Base-by-base conservation (phyloP, 2,888 invertebrate genomes). In the Callyntrura guangdongensis region DNA sequence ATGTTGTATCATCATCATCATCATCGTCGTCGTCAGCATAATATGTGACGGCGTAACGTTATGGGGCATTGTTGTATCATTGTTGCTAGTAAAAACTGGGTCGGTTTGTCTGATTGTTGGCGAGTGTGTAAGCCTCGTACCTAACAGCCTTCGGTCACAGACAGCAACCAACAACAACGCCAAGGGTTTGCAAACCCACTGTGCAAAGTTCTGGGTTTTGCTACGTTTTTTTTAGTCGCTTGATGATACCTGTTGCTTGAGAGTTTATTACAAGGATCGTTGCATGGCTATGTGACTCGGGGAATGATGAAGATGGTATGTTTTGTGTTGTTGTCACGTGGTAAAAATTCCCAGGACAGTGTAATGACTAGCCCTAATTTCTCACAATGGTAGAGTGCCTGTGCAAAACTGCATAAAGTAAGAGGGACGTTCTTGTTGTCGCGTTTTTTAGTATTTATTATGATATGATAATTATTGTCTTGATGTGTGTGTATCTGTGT, bases 401-500 rank as follows among this genome's bases (percentile, higher is more conserved):
- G n/a, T n/a, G n/a, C 47, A 45, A 8, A 45, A 72, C 9, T 20
- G 8, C 72, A 69, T 67, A 9, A 4, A 36, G 14, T 67, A 5
- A 67, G 4, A 36, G 14, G 9, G 72, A 17, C 72, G 36, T 45
- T 36, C n/a, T n/a, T n/a, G n/a, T n/a, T 72, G 72, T 25, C 53
- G 53, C 25, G 12, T 22, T 49, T 49, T 49, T 45, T 77, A n/a
- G 56, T 45, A 17, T 49, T 85, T 14, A 67, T 56, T 64, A 87
- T 87, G 81, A 79, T 87, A 87, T 87, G 87, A 87, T 87, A 87
- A 87, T 87, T 87, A 81, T 87, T 82, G 59, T 77, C 47, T 36
- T 61, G 6, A 36, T 36, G 36, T 36, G 6, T 36, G 36, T n/a
- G n/a, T n/a, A n/a, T 69, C 27, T 67, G 5, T 3, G n/a, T n/a